Evolutionary conservation across 1,140 invertebrate species (phyloP), one percentile per base, ranked within the genome.

Genomic region (Pogonomyrmex barbatus): DNA sequence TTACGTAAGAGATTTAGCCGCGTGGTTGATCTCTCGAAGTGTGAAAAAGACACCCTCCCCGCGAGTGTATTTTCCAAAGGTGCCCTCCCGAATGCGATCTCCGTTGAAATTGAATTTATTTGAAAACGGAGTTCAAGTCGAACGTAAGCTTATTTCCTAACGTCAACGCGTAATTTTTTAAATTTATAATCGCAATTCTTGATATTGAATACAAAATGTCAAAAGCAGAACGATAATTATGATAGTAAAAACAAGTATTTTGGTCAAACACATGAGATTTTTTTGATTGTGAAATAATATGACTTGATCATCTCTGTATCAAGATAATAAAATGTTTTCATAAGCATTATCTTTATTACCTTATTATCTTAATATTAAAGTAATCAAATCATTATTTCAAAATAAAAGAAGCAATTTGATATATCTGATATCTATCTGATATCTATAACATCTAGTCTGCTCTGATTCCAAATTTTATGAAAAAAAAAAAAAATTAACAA

Each of bases 1-100:
- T 76, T 76, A 30, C 33, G 54, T 50, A 33, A 33, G 56, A 78
- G 50, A 65, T 50, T 78, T 9, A 39, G 50, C 14, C 60, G 2
- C 3, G 2, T 6, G 24, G 8, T 14, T 30, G 39, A 30, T 3
- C 17, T 5, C n/a, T 42, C 42, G 24, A 24, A 24, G 24, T 24
- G 24, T 24, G 24, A 24, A 24, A 24, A 24, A 24, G 24, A 24
- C 24, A 24, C 24, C 0, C 24, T 0, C 24, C 24, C 24, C 24
- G 24, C 24, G 24, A 24, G 24, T 17, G 12, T 45, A n/a, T 0
- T 39, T 71, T 36, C 4, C 24, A 4, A 30, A 42, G 8, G 9
- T 14, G n/a, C 10, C 10, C 24, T 75, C 5, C 54, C 9, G 1
- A 76, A 30, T 36, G n/a, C 30, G 6, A 42, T n/a, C 24, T 52